Conservation (phyloP, 2,797 vertebrate genomes). For the Florisuga fusca region DNA sequence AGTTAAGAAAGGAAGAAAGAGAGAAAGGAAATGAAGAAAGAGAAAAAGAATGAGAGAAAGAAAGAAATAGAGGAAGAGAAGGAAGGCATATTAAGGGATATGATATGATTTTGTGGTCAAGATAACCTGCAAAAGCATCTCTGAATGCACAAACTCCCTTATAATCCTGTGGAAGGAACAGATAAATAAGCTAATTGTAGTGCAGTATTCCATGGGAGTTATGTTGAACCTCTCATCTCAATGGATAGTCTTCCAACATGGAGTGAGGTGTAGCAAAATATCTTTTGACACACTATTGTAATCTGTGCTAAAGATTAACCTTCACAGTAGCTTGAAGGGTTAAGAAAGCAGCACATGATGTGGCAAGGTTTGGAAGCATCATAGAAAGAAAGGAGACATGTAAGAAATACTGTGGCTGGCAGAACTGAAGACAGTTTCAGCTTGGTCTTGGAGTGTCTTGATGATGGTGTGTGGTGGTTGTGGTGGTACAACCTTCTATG, state of each 20-base stretch:
- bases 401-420: fast-evolving
- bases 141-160: fast-evolving
- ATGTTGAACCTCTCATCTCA: neutral
- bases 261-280: neutral
- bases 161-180: neutral
- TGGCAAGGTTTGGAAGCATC: neutral
- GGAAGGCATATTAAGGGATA: neutral
- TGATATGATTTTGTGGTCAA: neutral
- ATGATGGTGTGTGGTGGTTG: no score
- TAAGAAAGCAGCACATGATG: neutral
- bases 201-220: neutral
- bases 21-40: neutral
- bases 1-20: neutral
- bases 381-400: neutral
- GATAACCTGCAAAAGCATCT: neutral
- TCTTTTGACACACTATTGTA: neutral
- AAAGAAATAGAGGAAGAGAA: no score
- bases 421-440: neutral
- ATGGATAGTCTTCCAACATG: neutral
- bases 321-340: fast-evolving
- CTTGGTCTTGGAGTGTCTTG: neutral
- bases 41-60: fast-evolving
- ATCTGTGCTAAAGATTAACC: neutral
- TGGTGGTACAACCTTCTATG: neutral
- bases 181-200: neutral